Base-by-base conservation (phyloP, 2,888 invertebrate genomes). In the Euproctis similis region DNA sequence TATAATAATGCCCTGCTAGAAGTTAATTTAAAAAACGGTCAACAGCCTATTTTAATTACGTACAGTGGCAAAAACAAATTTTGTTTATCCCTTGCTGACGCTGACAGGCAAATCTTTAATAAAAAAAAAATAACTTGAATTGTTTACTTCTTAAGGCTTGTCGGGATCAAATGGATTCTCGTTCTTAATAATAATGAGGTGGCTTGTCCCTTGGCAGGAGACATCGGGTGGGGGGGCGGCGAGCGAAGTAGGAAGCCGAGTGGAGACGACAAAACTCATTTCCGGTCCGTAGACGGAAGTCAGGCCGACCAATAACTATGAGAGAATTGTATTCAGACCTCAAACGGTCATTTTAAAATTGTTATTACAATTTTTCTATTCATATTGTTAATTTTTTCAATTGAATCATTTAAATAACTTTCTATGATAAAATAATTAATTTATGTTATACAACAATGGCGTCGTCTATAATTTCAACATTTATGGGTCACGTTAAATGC, bases 271-370 rank as follows among this genome's bases (percentile, higher is more conserved):
- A 59, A 70, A 80, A 74, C 80, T 82, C 81, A 84, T 82, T 82
- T 84, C 82, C 82, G 66, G 66, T 54, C 59, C 57, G 69, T 55
- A 65, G 66, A 49, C 72, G 75, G 74, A 75, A 72, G 67, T 54
- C 58, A 46, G 61, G 64, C 59, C 63, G 62, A 62, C 69, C 77
- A 78, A 76, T 80, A 73, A 77, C 68, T 57, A 37, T 35, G 33
- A 62, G 74, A 75, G 75, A 75, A 70, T 65, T 63, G 53, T 67
- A 67, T 71, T 72, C 65, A 65, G 58, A 62, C 66, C 49, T 59
- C 53, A 61, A 66, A 55, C 61, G 55, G 59, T 64, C 67, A 53
- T 57, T 66, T 68, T 53, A 56, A 65, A 72, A 72, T 72, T 66
- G 58, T 70, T 66, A 60, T 46, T n/a, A n/a, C n/a, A n/a, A n/a